Percentiles rank a stretch among this genome's conserved stretches.
These are phyloP conservation scores for Caenorhabditis imperialis DNA, from an alignment of 2,888 invertebrate species.

Conservation along the genomic window DNA sequence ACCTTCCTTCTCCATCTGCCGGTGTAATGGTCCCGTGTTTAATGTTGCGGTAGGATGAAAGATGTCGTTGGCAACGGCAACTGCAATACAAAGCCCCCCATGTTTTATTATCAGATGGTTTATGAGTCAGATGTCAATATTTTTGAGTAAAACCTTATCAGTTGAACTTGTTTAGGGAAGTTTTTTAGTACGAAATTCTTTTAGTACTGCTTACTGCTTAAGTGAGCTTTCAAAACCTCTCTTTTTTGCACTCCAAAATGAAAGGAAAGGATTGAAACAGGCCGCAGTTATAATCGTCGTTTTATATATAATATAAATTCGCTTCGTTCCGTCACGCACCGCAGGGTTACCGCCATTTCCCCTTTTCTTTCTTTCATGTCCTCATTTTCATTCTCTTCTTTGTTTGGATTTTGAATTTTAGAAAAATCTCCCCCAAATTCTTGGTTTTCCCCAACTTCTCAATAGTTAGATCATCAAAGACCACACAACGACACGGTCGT, in stretches of 20 bases:
- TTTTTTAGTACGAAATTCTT: no score
- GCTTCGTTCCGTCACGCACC: slow-evolving; percentile 50
- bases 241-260: no score
- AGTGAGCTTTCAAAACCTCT: no score
- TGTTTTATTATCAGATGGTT: no score
- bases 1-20: no score
- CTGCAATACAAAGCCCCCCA: no score
- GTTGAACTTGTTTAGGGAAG: no score
- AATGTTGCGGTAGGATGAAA: slow-evolving; percentile 54
- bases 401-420: slow-evolving; percentile 6
- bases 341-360: slow-evolving; percentile 31
- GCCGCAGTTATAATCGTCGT: slow-evolving; percentile 48
- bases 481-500: no score
- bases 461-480: slow-evolving; percentile 5
- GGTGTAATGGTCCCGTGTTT: slow-evolving; percentile 17
- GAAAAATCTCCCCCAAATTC: background rate
- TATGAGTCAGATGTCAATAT: no score
- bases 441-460: background rate
- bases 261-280: slow-evolving; percentile 12
- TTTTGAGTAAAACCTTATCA: no score
- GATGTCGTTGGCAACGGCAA: no score
- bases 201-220: no score
- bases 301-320: slow-evolving; percentile 15
- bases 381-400: slow-evolving; percentile 1
- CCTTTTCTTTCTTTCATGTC: background rate